Evolutionary conservation across 1,140 invertebrate genomes (phyloP), one percentile per base, ranked within the genome.

Genomic region (Drosophila subobscura): DNA sequence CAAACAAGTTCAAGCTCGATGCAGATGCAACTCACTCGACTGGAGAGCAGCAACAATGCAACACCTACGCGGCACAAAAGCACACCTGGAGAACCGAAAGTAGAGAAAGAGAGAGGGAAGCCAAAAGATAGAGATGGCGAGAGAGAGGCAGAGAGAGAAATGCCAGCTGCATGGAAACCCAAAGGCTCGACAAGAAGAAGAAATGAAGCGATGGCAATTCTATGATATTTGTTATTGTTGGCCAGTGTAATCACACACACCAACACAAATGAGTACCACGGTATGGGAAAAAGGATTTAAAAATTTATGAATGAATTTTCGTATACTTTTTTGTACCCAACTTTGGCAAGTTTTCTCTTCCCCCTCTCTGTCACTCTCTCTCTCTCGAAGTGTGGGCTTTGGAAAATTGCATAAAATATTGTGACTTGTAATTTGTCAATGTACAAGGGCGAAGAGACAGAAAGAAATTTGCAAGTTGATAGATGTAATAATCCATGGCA

Each of bases 261-360:
- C 46, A 44, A 29, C 63, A 57, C 47, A 41, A 51, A 56, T 44
- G 59, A 27, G 27, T 33, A 47, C 27, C 33, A 47, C 27, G 20
- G 52, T 42, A 41, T 40, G 42, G 23, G 23, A 54, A 4, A 67
- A 61, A 40, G 55, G 54, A 44, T 72, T 85, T 67, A 85, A 85
- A 85, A 73, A 85, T 84, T 85, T 73, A 84, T 84, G 67, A 84
- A 83, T 84, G 79, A 78, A 78, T 71, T 78, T 61, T 77, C 56
- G 54, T 68, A 58, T 60, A 68, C 55, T 63, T 71, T 71, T 71
- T 20, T 41, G 45, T 51, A 42, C 42, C 55, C n/a, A 29, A 6
- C 14, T 14, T 50, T 37, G 33, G 10, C 33, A 37, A 37, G 10
- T 37, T 12, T 37, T 37, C 33, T 4, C 10, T 4, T 4, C 16